Evolutionary conservation across 2,797 vertebrate species (phyloP).

Genomic region (Dallia pectoralis): DNA sequence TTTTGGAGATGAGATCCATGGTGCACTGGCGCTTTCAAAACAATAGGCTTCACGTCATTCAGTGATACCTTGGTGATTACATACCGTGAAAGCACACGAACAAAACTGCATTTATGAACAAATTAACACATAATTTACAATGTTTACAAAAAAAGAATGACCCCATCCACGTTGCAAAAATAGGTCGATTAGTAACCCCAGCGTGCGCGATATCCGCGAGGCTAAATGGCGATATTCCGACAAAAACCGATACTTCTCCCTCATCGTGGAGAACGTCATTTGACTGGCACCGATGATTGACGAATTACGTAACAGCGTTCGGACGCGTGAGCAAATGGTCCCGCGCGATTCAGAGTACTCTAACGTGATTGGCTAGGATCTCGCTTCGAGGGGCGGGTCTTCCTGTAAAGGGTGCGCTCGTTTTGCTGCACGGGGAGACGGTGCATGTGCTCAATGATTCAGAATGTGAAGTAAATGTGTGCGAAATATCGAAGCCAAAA

Average conservation of each 20-base stretch:
- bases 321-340: background rate
- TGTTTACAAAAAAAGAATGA: background rate
- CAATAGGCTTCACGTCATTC: too few species aligned
- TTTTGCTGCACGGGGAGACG: too few species aligned
- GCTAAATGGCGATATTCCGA: background rate
- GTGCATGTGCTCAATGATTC: too few species aligned
- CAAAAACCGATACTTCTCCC: background rate
- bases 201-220: background rate
- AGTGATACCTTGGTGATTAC: too few species aligned
- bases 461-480: too few species aligned
- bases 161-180: background rate
- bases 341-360: background rate
- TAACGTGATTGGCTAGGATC: too few species aligned
- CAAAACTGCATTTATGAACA: too few species aligned
- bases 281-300: background rate
- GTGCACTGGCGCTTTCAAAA: background rate
- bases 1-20: slow-evolving; percentile 65
- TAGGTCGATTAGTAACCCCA: too few species aligned
- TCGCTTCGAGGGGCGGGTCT: too few species aligned
- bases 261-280: background rate
- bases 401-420: too few species aligned
- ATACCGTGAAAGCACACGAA: background rate
- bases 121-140: background rate
- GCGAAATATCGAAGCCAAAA: too few species aligned
- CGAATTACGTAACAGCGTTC: background rate